Conservation (phyloP, 2,797 vertebrate species). For the Muscicapa striata region DNA sequence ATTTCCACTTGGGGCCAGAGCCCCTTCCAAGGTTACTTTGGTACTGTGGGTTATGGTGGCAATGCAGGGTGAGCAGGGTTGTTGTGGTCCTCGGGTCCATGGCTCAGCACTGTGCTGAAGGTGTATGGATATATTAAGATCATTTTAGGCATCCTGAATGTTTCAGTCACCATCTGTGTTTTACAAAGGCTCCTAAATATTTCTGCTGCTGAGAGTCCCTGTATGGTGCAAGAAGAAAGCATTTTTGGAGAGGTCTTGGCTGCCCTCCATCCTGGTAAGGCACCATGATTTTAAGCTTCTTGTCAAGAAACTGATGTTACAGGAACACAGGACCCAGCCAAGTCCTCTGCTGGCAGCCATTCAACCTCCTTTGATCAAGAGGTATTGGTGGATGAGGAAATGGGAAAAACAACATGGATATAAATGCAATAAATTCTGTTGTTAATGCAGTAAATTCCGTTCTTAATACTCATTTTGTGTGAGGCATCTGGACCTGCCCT, state of each 20-base stretch:
- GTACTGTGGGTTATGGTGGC: not conserved
- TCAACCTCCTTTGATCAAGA: not conserved
- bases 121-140: not conserved
- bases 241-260: not conserved
- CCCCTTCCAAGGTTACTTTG: not conserved
- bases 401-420: not conserved
- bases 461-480: not conserved
- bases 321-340: not conserved
- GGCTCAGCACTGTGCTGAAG: not conserved
- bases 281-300: not conserved
- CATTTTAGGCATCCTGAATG: not conserved
- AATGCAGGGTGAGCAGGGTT: too few relatives aligned
- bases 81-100: not conserved
- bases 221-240: not conserved
- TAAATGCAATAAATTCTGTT: not conserved
- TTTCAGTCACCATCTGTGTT: not conserved
- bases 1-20: not conserved
- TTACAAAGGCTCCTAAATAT: not conserved
- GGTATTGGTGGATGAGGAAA: not conserved
- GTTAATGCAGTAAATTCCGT: not conserved
- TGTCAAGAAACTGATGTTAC: not conserved
- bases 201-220: not conserved
- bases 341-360: not conserved
- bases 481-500: not conserved
- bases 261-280: not conserved